Base-by-base conservation (phyloP, 2,797 vertebrate species). In the Neomorphus geoffroyi region DNA sequence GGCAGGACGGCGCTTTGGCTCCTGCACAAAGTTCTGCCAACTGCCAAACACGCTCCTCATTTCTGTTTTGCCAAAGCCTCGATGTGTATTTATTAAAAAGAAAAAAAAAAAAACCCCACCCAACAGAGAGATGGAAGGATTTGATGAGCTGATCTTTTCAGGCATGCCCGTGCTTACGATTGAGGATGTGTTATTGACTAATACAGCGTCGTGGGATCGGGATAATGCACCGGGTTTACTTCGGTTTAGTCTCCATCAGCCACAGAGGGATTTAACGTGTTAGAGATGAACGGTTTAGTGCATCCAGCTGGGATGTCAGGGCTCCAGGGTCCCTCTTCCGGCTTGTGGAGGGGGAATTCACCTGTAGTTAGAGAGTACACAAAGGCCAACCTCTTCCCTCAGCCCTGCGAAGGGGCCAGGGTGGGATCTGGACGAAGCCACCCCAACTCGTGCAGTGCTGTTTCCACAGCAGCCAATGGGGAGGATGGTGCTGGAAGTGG, bases 91-190 rank as follows among this genome's bases (percentile, higher is more conserved):
- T 92, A 81, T 83, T 41, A 37, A 65, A 74, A 70, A 67, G 7
- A 57, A 58, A 48, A 35, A 27, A 39, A 30, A 50, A 37, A 14
- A 18, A 18, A 32, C 10, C 41, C 33, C 9, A 66, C 56, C 5
- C 79, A 87, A 30, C 39, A 26, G 32, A 11, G 48, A 51, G 66
- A 39, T 3, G 51, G 56, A n/a, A 90, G 95, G 90, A 94, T 94
- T 95, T 82, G 90, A 11, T 4, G 73, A 50, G 75, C 86, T 90
- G 94, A 92, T 88, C 92, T 94, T 32, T 90, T 75, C 10, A 61
- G 74, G 74, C 53, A 16, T 2, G 13, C 62, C 48, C 2, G 18
- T 57, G 80, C 94, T 70, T 26, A 58, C 0, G 69, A 73, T 17
- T 66, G 22, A n/a, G 88, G 90, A 45, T 46, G 85, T 9, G 70